phyloP scores from a whole-genome alignment of 2,888 invertebrate species.

The Habrosyne pyritoides region DNA sequence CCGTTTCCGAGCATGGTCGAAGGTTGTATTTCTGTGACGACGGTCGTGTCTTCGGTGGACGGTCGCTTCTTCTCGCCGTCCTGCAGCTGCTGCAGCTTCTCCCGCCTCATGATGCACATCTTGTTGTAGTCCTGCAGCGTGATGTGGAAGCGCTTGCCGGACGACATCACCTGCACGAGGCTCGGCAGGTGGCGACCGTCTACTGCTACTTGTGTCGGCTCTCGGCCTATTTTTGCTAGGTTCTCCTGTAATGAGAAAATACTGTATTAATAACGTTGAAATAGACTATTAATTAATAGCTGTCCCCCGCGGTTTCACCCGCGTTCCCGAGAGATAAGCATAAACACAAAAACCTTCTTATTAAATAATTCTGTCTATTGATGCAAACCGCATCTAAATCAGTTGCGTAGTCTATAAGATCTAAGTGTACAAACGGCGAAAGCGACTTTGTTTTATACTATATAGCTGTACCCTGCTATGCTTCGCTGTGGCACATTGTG shows the following conservation, averaged over 20 bases:
- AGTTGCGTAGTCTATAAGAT: too few species aligned
- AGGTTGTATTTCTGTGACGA: slow-evolving; percentile 70
- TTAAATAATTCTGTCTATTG: too few species aligned
- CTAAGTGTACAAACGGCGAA: too few species aligned
- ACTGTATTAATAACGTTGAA: not conserved
- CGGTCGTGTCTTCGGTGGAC: slow-evolving; percentile 45
- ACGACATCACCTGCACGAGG: slow-evolving; percentile 89
- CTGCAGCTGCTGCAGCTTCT: slow-evolving; percentile 85
- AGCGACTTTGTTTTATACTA: too few species aligned
- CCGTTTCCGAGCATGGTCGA: slow-evolving; percentile 70
- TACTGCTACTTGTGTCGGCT: slow-evolving; percentile 82
- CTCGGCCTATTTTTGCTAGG: slow-evolving; percentile 64
- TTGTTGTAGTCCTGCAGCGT: slow-evolving; percentile 91
- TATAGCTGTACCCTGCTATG: too few species aligned
- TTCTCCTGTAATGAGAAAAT: slow-evolving; percentile 63
- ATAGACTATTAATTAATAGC: too few species aligned
- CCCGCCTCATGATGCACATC: slow-evolving; percentile 88
- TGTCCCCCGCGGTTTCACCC: too few species aligned
- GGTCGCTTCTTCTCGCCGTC: slow-evolving; percentile 64
- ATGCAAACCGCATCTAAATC: too few species aligned
- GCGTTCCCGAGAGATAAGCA: too few species aligned
- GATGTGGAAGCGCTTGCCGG: slow-evolving; percentile 91
- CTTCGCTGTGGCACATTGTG: too few species aligned
- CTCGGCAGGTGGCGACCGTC: slow-evolving; percentile 85
- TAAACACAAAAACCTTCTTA: too few species aligned